Percentiles rank a stretch among this genome's conserved stretches.
phyloP scores from a whole-genome alignment of 2,797 vertebrate species.

The Leucoraja ocellata region DNA sequence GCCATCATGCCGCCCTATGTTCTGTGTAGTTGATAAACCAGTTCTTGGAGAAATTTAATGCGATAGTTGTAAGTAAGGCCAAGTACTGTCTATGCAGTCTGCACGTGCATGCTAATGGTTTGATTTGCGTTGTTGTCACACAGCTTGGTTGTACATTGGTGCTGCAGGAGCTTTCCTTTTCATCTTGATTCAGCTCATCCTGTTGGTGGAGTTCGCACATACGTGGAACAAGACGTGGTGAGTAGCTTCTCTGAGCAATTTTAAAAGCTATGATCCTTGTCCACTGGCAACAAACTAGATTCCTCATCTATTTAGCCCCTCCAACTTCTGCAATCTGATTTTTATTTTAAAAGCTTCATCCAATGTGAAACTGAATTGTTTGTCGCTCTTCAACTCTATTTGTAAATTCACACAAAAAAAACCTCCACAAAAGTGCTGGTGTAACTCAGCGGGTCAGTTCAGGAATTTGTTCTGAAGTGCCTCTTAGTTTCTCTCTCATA shows the following conservation, averaged over 20 bases:
- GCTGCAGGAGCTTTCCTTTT: conserved; percentile 74
- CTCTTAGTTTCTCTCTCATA: too few relatives aligned
- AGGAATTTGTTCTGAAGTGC: too few relatives aligned
- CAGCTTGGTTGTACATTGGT: conserved; percentile 88
- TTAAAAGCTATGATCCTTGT: not conserved
- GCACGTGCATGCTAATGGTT: not conserved
- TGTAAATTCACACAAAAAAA: too few relatives aligned
- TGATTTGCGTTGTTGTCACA: conserved; percentile 38
- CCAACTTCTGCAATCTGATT: too few relatives aligned
- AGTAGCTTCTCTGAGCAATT: conserved; percentile 45
- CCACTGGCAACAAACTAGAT: too few relatives aligned
- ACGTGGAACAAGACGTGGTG: conserved; percentile 99
- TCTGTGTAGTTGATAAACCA: not conserved
- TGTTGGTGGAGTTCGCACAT: conserved; percentile 91
- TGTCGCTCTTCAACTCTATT: too few relatives aligned
- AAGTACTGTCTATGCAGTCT: not conserved
- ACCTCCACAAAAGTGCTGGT: too few relatives aligned
- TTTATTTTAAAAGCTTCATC: too few relatives aligned
- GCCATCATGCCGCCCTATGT: too few relatives aligned
- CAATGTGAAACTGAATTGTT: too few relatives aligned
- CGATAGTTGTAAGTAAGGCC: not conserved
- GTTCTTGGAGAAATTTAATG: not conserved
- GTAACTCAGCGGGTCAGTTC: too few relatives aligned
- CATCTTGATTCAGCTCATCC: conserved; percentile 81
- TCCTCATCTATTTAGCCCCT: too few relatives aligned